Evolutionary conservation across 2,113 vertebrate species (phyloP), one percentile per base, ranked within the genome.

Genomic region (Esox niger): DNA sequence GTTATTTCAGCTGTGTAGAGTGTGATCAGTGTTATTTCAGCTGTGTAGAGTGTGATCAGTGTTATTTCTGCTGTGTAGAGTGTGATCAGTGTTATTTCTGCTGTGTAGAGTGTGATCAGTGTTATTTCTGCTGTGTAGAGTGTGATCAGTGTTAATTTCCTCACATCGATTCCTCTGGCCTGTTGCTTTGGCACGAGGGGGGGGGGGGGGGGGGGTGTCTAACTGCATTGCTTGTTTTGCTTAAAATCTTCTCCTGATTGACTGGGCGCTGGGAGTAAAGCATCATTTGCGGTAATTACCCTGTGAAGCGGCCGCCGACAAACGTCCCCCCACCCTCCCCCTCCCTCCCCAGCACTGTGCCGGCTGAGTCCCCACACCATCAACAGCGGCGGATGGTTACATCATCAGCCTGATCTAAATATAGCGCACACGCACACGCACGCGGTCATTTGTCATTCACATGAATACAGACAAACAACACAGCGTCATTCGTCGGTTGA

Each of bases 321-420:
- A n/a, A n/a, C n/a, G n/a, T n/a, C n/a, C n/a, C n/a, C n/a, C n/a
- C n/a, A n/a, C n/a, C n/a, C n/a, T n/a, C n/a, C 20, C 29, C 73
- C 57, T 35, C 29, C 29, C 57, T 11, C 63, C 76, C 64, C 43
- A 71, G 71, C 70, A 38, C 62, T 62, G 74, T n/a, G 30, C 30
- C 33, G 13, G 4, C 21, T 46, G 33, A 21, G 43, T 59, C 61
- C 49, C 57, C 62, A 63, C 56, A 46, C 11, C 35, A 11, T 69
- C 69, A 64, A 30, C 59, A 76, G 71, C 25, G 29, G 69, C 79
- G 78, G 78, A 76, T 73, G 77, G 77, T n/a, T n/a, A 83, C 73
- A 69, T 72, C 70, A 79, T 46, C 71, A 79, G 61, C 52, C 23
- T 63, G 29, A 9, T n/a, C 80, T 86, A 81, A 70, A 87, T 83